phyloP scores from a whole-genome alignment of 2,113 vertebrate species.

The Platichthys flesus region DNA sequence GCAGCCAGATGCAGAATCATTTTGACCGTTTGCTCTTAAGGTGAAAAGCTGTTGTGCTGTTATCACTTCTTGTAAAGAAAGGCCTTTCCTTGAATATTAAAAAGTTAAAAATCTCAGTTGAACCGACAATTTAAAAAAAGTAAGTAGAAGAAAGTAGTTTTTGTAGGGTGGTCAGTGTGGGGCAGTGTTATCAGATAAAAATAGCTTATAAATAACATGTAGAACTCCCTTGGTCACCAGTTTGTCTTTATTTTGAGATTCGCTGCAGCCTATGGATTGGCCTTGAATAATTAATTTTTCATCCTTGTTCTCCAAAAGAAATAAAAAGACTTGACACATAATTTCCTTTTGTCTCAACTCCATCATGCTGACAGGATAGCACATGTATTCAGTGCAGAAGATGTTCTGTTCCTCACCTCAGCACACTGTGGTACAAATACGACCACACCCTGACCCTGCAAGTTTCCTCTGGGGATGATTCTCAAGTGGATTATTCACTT shows the following conservation, averaged over 20 bases:
- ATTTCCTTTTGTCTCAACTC: constrained; percentile 18
- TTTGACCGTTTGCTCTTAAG: not conserved
- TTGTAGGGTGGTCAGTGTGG: too few species aligned
- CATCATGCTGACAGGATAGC: not conserved
- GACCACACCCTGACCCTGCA: not conserved
- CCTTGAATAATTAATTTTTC: not conserved
- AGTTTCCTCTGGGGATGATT: not conserved
- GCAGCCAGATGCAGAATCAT: not conserved
- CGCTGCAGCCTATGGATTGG: constrained; percentile 1
- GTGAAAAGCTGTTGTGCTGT: not conserved
- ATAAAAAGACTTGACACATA: not conserved
- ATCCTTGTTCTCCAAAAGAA: not conserved
- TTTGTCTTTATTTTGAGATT: not conserved
- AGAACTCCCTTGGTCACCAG: not conserved
- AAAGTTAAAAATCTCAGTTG: not conserved
- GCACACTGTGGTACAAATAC: not conserved
- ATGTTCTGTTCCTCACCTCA: constrained; percentile 10
- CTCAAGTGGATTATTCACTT: too few species aligned
- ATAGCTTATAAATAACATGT: not conserved
- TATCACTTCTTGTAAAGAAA: not conserved
- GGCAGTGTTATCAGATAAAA: not conserved
- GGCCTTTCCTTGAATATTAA: not conserved
- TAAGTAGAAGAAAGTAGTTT: too few species aligned
- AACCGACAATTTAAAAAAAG: not conserved
- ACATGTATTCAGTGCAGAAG: not conserved